phyloP scores from a whole-genome alignment of 2,888 invertebrate species.

The Diplazon laetatorius region DNA sequence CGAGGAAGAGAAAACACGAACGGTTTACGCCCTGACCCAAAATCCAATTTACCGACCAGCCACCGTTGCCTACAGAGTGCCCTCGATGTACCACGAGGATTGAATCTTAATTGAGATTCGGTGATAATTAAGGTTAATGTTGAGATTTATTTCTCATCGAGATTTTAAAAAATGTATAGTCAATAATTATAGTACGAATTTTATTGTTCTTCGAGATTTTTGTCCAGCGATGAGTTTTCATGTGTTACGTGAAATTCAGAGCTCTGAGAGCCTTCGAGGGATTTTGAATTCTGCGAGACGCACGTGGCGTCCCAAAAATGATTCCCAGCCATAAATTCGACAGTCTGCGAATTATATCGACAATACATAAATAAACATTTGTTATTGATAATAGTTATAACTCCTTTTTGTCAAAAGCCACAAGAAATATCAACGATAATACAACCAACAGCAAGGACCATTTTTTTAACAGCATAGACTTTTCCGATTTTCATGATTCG shows the following conservation, averaged over 20 bases:
- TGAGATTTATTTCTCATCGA: conserved; percentile 7
- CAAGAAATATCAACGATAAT: too few species aligned
- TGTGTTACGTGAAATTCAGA: neutral
- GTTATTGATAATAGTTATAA: too few species aligned
- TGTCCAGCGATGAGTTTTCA: neutral
- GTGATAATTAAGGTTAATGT: neutral
- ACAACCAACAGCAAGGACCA: too few species aligned
- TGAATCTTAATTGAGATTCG: conserved; percentile 47
- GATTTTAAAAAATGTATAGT: neutral
- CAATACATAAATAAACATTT: neutral
- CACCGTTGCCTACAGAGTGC: conserved; percentile 84
- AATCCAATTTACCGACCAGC: conserved; percentile 88
- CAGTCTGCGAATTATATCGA: conserved; percentile 42
- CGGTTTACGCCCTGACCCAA: conserved; percentile 72
- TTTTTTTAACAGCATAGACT: too few species aligned
- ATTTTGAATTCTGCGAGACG: conserved; percentile 17
- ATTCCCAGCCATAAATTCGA: conserved; percentile 67
- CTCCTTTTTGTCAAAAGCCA: too few species aligned
- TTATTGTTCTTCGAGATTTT: neutral
- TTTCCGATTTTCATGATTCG: too few species aligned
- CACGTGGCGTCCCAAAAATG: conserved; percentile 70
- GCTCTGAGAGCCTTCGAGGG: neutral
- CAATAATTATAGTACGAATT: conserved; percentile 31
- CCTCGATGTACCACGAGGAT: conserved; percentile 76
- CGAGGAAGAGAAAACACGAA: conserved; percentile 67